These are phyloP conservation scores for Bombyx mandarina DNA, from an alignment of 1,140 invertebrate species.

Conservation along the genomic window DNA sequence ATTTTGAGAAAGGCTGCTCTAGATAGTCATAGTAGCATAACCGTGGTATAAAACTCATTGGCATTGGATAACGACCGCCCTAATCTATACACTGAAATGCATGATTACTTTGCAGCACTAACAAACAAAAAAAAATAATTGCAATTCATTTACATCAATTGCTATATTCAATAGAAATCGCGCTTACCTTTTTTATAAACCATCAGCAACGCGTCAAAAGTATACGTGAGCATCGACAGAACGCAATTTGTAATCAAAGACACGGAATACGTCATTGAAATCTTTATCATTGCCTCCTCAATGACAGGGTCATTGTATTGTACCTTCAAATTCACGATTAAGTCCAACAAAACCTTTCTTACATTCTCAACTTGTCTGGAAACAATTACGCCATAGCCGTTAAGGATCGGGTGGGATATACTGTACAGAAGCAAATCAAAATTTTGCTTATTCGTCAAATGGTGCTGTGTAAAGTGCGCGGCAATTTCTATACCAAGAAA, in stretches of 20 bases:
- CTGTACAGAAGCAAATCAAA: slow-evolving; percentile 21
- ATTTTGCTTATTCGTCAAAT: slow-evolving; percentile 23
- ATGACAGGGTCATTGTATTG: slow-evolving; percentile 23
- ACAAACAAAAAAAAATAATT: too few species aligned
- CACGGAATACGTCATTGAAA: slow-evolving; percentile 14
- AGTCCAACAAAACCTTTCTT: slow-evolving; percentile 15
- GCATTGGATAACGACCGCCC: too few species aligned
- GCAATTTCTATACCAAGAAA: slow-evolving; percentile 21
- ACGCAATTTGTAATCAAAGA: slow-evolving; percentile 11
- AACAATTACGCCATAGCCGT: slow-evolving; percentile 10
- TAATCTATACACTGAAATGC: too few species aligned
- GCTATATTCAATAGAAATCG: neutral
- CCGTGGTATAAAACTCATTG: too few species aligned
- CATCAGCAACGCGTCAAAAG: slow-evolving; percentile 17
- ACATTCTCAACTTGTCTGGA: slow-evolving; percentile 14
- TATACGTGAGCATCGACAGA: slow-evolving; percentile 22
- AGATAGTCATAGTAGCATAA: too few species aligned
- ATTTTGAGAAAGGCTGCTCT: too few species aligned
- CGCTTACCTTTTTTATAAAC: slow-evolving; percentile 13
- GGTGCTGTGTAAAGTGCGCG: slow-evolving; percentile 18
- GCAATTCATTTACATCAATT: too few species aligned
- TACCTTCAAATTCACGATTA: slow-evolving; percentile 23
- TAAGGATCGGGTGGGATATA: slow-evolving; percentile 25
- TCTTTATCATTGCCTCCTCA: slow-evolving; percentile 25
- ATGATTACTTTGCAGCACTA: too few species aligned